Percentiles rank a stretch among this genome's conserved stretches.
Conservation (phyloP, 2,797 vertebrate species). For the Siniperca obscura region DNA sequence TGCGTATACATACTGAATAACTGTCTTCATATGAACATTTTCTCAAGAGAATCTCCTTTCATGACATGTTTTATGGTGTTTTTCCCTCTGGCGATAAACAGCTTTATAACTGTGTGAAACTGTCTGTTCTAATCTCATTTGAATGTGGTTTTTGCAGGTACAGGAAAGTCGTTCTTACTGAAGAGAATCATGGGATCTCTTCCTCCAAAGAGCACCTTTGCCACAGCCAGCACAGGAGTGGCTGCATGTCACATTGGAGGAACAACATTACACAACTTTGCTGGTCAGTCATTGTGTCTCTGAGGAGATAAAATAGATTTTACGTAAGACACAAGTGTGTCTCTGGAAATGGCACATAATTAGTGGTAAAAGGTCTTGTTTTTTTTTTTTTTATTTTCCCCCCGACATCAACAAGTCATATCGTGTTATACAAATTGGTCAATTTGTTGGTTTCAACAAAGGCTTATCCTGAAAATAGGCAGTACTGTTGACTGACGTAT, state of each 20-base stretch:
- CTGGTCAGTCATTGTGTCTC: constrained; percentile 83
- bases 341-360: neutral
- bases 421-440: neutral
- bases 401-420: neutral
- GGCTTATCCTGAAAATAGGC: neutral
- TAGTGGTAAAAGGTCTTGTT: neutral
- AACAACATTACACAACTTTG: constrained; percentile 94
- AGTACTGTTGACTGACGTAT: neutral
- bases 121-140: neutral
- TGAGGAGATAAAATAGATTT: neutral
- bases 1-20: neutral
- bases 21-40: neutral
- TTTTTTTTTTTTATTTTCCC: neutral
- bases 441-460: constrained; percentile 6
- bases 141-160: constrained; percentile 82
- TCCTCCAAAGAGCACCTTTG: constrained; percentile 93
- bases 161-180: constrained; percentile 95
- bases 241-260: constrained; percentile 97
- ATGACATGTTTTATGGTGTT: neutral
- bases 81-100: neutral
- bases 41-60: neutral
- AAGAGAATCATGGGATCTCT: constrained; percentile 95
- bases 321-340: neutral
- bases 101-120: too few relatives aligned
- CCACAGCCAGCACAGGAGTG: constrained; percentile 96